Conservation (phyloP, 2,888 invertebrate species). For the Dioctria rufipes region DNA sequence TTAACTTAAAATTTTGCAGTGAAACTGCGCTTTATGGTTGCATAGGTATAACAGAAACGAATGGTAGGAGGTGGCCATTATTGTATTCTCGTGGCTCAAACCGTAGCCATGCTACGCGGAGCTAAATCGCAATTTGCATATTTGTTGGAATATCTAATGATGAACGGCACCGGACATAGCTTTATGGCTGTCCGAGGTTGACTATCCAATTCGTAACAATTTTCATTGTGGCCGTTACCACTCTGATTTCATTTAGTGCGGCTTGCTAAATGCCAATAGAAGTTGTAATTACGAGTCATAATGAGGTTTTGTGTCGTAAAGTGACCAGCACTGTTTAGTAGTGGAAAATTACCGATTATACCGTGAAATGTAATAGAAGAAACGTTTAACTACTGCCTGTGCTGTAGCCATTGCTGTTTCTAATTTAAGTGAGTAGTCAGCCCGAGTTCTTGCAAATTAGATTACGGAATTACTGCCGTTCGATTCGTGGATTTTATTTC, state of each 20-base stretch:
- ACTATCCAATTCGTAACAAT: slow-evolving; percentile 36
- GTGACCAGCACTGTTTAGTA: slow-evolving; percentile 22
- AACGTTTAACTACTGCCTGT: slow-evolving; percentile 10
- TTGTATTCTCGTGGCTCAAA: not conserved
- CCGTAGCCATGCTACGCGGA: not conserved
- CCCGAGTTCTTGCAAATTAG: too few species aligned
- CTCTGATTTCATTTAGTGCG: slow-evolving; percentile 36
- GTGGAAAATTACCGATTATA: slow-evolving; percentile 44
- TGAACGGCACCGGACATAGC: slow-evolving; percentile 5
- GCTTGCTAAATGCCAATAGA: slow-evolving; percentile 41
- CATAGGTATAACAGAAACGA: not conserved
- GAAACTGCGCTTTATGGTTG: too few species aligned
- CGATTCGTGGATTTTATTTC: too few species aligned
- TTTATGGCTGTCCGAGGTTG: slow-evolving; percentile 11
- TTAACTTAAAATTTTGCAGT: too few species aligned
- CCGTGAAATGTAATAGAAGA: slow-evolving; percentile 32
- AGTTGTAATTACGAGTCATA: slow-evolving; percentile 46
- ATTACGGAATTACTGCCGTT: too few species aligned
- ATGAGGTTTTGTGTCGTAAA: slow-evolving; percentile 47
- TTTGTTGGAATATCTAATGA: slow-evolving; percentile 45
- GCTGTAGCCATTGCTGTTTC: slow-evolving; percentile 26
- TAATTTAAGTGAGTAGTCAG: slow-evolving; percentile 7
- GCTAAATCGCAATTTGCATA: slow-evolving; percentile 35
- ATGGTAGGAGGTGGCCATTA: not conserved
- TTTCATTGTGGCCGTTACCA: slow-evolving; percentile 34